A percentile compares a stretch with the other conserved stretches of the same genome.
Conservation (phyloP, 2,113 vertebrate species). For the Mobula hypostoma region DNA sequence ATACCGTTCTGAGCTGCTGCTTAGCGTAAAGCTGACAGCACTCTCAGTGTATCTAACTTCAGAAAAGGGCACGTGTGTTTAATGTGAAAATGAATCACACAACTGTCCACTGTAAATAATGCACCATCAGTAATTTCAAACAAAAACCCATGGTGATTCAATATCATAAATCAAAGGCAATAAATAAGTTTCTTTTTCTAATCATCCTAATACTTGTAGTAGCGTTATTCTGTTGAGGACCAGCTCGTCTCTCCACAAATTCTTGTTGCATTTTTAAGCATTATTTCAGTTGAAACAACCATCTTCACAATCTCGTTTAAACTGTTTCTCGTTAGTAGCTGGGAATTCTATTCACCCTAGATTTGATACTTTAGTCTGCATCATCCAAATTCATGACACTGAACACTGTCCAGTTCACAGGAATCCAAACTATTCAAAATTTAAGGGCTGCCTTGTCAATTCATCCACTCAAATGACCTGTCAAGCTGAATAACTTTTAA, state of each 20-base stretch:
- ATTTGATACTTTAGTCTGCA: not conserved
- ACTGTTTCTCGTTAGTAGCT: not conserved
- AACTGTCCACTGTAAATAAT: constrained; percentile 20
- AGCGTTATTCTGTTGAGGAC: not conserved
- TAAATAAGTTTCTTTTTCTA: not conserved
- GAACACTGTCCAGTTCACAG: not conserved
- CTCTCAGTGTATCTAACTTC: not conserved
- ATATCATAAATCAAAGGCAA: not conserved
- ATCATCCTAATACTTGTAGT: not conserved
- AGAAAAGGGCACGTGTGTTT: constrained; percentile 1
- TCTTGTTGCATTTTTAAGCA: not conserved
- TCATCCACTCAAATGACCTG: constrained; percentile 13
- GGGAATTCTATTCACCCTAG: too few relatives aligned
- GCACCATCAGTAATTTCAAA: constrained; percentile 20
- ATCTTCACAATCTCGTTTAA: not conserved
- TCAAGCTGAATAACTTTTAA: constrained; percentile 11
- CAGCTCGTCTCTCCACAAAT: not conserved
- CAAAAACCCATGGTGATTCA: not conserved
- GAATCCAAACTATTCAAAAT: not conserved
- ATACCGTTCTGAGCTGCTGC: constrained; percentile 11
- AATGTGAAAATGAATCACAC: constrained; percentile 23
- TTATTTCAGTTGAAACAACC: not conserved
- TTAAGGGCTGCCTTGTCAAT: not conserved
- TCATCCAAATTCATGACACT: not conserved
- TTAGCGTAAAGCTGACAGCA: not conserved